These are phyloP conservation scores for Agonopterix subpropinquella DNA, from an alignment of 2,888 invertebrate genomes.

Conservation along the genomic window DNA sequence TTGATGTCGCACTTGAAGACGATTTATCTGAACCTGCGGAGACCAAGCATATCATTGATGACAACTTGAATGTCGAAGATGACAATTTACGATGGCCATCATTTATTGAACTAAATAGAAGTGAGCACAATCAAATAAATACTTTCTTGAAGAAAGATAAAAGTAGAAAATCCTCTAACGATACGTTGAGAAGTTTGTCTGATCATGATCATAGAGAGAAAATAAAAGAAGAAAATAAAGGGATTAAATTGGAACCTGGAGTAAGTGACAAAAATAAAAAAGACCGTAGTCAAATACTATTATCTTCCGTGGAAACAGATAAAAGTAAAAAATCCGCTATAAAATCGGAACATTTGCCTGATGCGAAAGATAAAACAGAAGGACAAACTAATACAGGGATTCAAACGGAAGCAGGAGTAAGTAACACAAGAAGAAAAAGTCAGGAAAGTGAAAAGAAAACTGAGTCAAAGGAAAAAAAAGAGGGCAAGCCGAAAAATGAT, in stretches of 20 bases:
- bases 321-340: neutral
- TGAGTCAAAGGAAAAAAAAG: neutral
- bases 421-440: neutral
- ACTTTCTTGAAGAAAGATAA: constrained; percentile 26
- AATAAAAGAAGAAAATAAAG: constrained; percentile 6
- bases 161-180: neutral
- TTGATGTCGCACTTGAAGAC: constrained; percentile 23
- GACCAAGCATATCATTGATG: neutral
- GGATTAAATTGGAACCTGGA: neutral
- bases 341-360: neutral
- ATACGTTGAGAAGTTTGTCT: too few species aligned
- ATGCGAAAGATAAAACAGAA: neutral
- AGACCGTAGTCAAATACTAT: constrained; percentile 16
- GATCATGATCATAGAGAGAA: neutral
- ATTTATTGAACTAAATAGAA: constrained; percentile 27
- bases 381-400: neutral
- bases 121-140: constrained; percentile 27
- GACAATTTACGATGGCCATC: constrained; percentile 31
- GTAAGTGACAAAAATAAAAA: neutral
- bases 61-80: constrained; percentile 9
- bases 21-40: neutral
- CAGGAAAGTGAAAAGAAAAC: neutral
- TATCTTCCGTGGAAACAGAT: constrained; percentile 24
- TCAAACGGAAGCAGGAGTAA: neutral
- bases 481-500: neutral